Percentiles rank a stretch among this genome's conserved stretches.
Conservation (phyloP, 1,140 invertebrate genomes). For the Musca vetustissima region DNA sequence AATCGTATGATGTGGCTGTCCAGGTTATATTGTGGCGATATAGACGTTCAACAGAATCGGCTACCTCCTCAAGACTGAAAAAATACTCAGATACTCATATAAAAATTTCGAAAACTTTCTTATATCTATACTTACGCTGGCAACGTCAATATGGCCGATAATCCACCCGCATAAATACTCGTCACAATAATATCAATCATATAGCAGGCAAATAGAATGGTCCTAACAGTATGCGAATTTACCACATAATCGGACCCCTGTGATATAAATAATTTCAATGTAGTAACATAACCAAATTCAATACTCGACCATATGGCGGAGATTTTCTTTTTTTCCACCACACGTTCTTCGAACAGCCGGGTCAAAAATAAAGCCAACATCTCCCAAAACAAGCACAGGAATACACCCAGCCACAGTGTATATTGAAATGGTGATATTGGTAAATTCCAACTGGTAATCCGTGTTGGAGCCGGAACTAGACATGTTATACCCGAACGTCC, state of each 20-base stretch:
- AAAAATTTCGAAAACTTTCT: no score
- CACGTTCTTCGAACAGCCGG: slow-evolving; percentile 14
- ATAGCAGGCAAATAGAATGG: slow-evolving; percentile 43
- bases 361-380: slow-evolving; percentile 32
- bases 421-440: slow-evolving; percentile 43
- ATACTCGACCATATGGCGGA: slow-evolving; percentile 34
- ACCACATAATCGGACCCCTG: slow-evolving; percentile 43
- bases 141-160: slow-evolving; percentile 44
- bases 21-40: slow-evolving; percentile 41
- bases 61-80: slow-evolving; percentile 39
- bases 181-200: slow-evolving; percentile 50
- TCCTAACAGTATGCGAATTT: slow-evolving; percentile 36
- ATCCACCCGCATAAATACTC: slow-evolving; percentile 46
- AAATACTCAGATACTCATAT: neutral
- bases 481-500: slow-evolving; percentile 47
- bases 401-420: slow-evolving; percentile 39
- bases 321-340: slow-evolving; percentile 4
- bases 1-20: slow-evolving; percentile 40
- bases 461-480: slow-evolving; percentile 39
- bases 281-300: slow-evolving; percentile 37
- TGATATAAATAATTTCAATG: slow-evolving; percentile 44
- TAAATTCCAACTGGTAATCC: slow-evolving; percentile 43
- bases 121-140: slow-evolving; percentile 31
- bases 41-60: slow-evolving; percentile 44
- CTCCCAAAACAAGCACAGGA: slow-evolving; percentile 38